A percentile compares a stretch with the other conserved stretches of the same genome.
phyloP scores from a whole-genome alignment of 2,888 invertebrate genomes.

The Oconnorella tubifera region DNA sequence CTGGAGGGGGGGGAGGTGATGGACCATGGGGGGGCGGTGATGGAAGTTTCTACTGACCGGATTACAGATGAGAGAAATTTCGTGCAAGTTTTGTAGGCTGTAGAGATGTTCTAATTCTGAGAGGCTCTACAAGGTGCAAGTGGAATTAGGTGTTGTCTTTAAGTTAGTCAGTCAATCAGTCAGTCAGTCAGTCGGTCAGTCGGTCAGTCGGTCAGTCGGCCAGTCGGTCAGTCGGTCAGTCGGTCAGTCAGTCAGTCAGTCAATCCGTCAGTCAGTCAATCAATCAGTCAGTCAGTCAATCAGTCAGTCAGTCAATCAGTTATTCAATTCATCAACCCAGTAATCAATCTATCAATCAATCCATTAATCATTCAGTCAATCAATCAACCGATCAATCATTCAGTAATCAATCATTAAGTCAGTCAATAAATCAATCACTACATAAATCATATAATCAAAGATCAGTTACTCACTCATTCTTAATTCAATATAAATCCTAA shows the following conservation, averaged over 20 bases:
- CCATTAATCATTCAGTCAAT: background rate
- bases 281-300: background rate
- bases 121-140: constrained; percentile 42
- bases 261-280: background rate
- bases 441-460: too few species aligned
- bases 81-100: constrained; percentile 45
- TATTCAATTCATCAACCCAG: background rate
- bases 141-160: background rate
- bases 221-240: background rate
- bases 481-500: too few species aligned
- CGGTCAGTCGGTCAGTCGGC: background rate
- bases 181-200: background rate
- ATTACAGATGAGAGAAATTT: constrained; percentile 55
- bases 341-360: background rate
- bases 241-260: background rate
- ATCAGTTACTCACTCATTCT: too few species aligned
- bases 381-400: background rate
- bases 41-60: constrained; percentile 52
- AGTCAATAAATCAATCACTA: background rate
- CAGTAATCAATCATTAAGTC: background rate
- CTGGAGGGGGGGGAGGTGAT: constrained; percentile 47
- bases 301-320: background rate
- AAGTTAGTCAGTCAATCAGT: too few species aligned
- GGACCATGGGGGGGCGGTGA: constrained; percentile 52
- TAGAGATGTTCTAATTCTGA: constrained; percentile 53